Evolutionary conservation across 2,797 vertebrate genomes (phyloP), one percentile per base, ranked within the genome.

Genomic region (Catostomus latipinnis): DNA sequence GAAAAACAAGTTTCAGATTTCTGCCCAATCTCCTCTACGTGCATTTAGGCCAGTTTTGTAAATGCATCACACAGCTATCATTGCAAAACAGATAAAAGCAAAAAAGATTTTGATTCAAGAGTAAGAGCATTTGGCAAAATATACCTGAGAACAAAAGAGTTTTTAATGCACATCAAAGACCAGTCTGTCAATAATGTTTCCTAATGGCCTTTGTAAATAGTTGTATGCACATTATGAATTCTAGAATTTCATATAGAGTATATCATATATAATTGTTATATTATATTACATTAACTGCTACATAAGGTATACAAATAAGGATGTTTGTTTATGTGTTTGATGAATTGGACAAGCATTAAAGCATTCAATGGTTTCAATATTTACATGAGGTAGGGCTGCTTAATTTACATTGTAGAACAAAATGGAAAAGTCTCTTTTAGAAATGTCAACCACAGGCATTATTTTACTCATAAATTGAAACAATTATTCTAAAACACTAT

Each of bases 31-130:
- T n/a, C 22, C 34, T 61, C 6, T 43, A 8, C 62, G 58, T 1
- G 1, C 1, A 34, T 62, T 62, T 43, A 71, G 10, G 1, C 45
- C n/a, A 18, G 54, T 60, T 73, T 50, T 11, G 1, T 45, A 0
- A 56, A n/a, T 65, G 9, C 34, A 14, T 43, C 8, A 10, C 9
- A 46, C 8, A 71, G 5, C 13, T 56, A 71, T 71, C 73, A 18
- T 14, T 75, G n/a, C 52, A 46, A 54, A 74, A 65, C 34, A 53
- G 73, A 75, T 66, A 54, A 54, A 56, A 65, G 50, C n/a, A 53
- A 66, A 63, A 54, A 6, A 65, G 22, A 9, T 58, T 58, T 58
- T 8, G 22, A 53, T 62, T 65, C 10, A 45, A 74, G 45, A 16
- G 71, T 18, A 54, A 16, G 22, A 53, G 45, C 22, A 65, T 48